A percentile compares a stretch with the other conserved stretches of the same genome.
phyloP scores from a whole-genome alignment of 2,888 invertebrate species.

The Andrena marginata region DNA sequence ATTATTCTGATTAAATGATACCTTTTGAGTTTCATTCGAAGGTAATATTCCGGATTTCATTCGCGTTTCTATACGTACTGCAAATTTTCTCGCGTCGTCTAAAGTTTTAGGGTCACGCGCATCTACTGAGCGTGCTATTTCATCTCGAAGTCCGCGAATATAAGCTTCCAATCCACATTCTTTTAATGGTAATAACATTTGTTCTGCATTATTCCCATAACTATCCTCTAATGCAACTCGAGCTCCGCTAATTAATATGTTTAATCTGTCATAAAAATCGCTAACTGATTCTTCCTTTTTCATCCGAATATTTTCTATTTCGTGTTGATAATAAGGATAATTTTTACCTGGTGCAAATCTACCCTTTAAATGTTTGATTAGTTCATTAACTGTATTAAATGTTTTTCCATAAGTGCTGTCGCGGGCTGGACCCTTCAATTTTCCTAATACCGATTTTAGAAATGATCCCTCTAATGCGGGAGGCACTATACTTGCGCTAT shows the following conservation, averaged over 20 bases:
- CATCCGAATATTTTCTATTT: slow-evolving; percentile 1
- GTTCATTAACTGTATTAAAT: not conserved
- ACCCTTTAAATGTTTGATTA: not conserved
- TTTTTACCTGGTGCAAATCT: not conserved
- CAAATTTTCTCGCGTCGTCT: too few relatives aligned
- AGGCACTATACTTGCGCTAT: not conserved
- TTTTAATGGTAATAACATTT: not conserved
- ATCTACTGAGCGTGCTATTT: not conserved
- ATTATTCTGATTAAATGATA: too few relatives aligned
- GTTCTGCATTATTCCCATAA: not conserved
- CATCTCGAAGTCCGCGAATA: not conserved
- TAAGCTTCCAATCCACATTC: not conserved
- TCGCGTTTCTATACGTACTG: too few relatives aligned
- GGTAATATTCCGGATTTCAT: too few relatives aligned
- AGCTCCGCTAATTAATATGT: not conserved
- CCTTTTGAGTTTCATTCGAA: too few relatives aligned
- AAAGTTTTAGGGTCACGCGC: too few relatives aligned
- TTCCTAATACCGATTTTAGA: not conserved
- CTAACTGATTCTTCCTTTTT: not conserved
- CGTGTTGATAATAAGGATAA: not conserved
- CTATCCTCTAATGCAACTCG: not conserved
- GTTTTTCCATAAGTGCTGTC: not conserved
- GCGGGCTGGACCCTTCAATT: not conserved
- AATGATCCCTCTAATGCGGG: not conserved
- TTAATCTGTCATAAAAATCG: not conserved